These are phyloP conservation scores for Recurvirostra avosetta DNA, from an alignment of 2,113 vertebrate species.

Conservation along the genomic window DNA sequence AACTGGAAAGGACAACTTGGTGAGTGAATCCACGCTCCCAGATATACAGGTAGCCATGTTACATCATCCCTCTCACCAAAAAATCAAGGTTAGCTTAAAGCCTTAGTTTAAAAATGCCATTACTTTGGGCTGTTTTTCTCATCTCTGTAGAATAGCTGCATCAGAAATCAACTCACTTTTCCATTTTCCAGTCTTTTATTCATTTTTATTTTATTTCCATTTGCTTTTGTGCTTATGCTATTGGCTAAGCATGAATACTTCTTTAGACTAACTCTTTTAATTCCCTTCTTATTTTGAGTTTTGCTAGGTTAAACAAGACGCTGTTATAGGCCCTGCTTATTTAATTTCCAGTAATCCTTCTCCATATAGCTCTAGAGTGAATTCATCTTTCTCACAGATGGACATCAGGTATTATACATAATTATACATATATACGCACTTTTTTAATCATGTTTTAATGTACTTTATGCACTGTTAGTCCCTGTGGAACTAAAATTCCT, in stretches of 20 bases:
- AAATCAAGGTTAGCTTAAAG: background rate
- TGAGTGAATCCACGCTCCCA: background rate
- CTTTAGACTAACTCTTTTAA: background rate
- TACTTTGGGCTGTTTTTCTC: background rate
- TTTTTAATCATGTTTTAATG: background rate
- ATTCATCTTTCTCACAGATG: background rate
- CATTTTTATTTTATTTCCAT: background rate
- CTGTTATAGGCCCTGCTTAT: background rate
- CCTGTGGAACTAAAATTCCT: background rate
- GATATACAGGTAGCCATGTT: background rate
- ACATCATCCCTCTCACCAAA: background rate
- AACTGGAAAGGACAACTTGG: background rate
- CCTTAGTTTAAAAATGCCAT: background rate
- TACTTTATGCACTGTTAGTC: background rate
- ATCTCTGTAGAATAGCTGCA: background rate
- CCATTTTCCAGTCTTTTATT: background rate
- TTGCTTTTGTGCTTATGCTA: background rate
- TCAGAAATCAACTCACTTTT: background rate
- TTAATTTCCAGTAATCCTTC: background rate
- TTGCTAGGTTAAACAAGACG: background rate
- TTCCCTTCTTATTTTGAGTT: background rate
- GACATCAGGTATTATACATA: background rate
- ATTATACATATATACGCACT: too few species aligned
- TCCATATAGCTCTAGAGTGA: background rate
- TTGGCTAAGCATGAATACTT: background rate